phyloP scores from a whole-genome alignment of 2,888 invertebrate genomes.

The Drosophila colorata region DNA sequence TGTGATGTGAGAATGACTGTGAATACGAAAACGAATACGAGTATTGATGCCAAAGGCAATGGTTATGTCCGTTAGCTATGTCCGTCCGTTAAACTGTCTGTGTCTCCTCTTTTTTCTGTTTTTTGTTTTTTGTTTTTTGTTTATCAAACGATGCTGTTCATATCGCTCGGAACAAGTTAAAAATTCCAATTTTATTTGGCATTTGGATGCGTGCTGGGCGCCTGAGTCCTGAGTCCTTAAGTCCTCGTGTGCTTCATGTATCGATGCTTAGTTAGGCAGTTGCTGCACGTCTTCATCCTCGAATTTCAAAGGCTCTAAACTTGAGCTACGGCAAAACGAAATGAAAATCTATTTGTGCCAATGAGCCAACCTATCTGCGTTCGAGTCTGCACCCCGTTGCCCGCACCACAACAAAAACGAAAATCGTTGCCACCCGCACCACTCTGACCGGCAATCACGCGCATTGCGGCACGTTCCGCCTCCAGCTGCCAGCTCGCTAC shows the following conservation, averaged over 20 bases:
- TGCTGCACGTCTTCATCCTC: conserved; percentile 62
- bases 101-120: neutral
- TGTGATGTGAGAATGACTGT: neutral
- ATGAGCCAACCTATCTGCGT: conserved; percentile 37
- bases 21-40: conserved; percentile 1
- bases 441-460: conserved; percentile 51
- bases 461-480: conserved; percentile 65
- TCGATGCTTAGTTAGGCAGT: conserved; percentile 49
- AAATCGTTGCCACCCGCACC: neutral
- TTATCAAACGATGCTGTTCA: conserved; percentile 55
- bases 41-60: conserved; percentile 25
- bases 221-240: conserved; percentile 8
- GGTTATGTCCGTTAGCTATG: conserved; percentile 7
- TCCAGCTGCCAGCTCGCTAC: conserved; percentile 23
- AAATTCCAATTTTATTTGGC: conserved; percentile 57
- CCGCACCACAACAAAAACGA: neutral
- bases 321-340: conserved; percentile 39
- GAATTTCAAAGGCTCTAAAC: conserved; percentile 58
- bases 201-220: conserved; percentile 25
- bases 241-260: conserved; percentile 13
- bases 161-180: conserved; percentile 46
- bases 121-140: conserved; percentile 24
- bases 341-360: conserved; percentile 66
- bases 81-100: conserved; percentile 9
- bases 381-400: neutral